Evolutionary conservation across 2,888 invertebrate species (phyloP).

Genomic region (Sinopyrophorus schimmeli): DNA sequence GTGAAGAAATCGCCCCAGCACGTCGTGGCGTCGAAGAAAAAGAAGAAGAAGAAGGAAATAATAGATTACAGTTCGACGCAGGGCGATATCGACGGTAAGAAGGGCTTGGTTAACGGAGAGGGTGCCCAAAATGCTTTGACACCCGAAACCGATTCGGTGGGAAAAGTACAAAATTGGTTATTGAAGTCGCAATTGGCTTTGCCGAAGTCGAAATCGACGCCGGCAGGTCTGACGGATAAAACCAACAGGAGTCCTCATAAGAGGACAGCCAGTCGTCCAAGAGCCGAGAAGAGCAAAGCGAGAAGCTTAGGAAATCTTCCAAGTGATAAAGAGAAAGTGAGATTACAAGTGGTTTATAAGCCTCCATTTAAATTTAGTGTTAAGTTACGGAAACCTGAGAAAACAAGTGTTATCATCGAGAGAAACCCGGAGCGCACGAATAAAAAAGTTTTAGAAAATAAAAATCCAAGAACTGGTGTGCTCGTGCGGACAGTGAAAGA

Average conservation of each 20-base stretch:
- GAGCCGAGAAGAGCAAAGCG: slow-evolving; percentile 62
- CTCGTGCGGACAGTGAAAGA: slow-evolving; percentile 54
- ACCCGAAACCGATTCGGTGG: slow-evolving; percentile 61
- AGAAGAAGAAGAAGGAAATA: slow-evolving; percentile 68
- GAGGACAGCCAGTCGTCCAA: slow-evolving; percentile 55
- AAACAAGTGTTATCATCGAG: slow-evolving; percentile 65
- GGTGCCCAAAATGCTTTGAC: slow-evolving; percentile 55
- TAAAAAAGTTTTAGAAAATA: slow-evolving; percentile 37
- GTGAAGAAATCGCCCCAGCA: slow-evolving; percentile 51
- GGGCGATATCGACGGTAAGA: slow-evolving; percentile 61
- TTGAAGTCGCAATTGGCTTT: slow-evolving; percentile 72
- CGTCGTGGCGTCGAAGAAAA: slow-evolving; percentile 57
- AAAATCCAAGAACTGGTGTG: slow-evolving; percentile 55
- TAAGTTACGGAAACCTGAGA: slow-evolving; percentile 73
- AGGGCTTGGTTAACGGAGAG: slow-evolving; percentile 53
- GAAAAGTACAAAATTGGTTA: slow-evolving; percentile 86
- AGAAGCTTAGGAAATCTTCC: slow-evolving; percentile 70
- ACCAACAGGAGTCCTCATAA: slow-evolving; percentile 61
- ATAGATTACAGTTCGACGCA: slow-evolving; percentile 78
- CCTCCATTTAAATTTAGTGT: slow-evolving; percentile 87
- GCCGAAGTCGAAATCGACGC: slow-evolving; percentile 84
- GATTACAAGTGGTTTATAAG: slow-evolving; percentile 83
- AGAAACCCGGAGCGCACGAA: slow-evolving; percentile 57
- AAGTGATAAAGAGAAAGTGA: slow-evolving; percentile 66
- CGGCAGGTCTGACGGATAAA: slow-evolving; percentile 68